phyloP scores from a whole-genome alignment of 2,888 invertebrate genomes.

The Blera fallax region DNA sequence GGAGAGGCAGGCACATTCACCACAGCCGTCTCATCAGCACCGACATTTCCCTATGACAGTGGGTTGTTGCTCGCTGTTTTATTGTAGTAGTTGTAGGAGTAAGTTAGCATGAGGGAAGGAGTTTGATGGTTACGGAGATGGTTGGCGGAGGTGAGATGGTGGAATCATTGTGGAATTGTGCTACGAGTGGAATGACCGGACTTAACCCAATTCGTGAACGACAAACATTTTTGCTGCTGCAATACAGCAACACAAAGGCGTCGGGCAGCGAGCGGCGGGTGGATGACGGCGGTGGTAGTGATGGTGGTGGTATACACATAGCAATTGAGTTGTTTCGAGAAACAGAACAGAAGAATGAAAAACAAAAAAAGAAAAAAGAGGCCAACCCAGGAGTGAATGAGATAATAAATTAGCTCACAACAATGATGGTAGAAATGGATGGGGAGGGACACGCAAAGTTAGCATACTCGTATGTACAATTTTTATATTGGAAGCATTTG shows the following conservation, averaged over 20 bases:
- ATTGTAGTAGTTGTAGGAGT: conserved; percentile 54
- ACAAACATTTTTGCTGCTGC: conserved; percentile 70
- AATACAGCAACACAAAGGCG: conserved; percentile 55
- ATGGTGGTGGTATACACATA: conserved; percentile 17
- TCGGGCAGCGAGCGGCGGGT: conserved; percentile 17
- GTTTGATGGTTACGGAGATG: neutral
- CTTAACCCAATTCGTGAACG: conserved; percentile 80
- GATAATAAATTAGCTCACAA: conserved; percentile 72
- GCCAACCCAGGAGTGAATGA: conserved; percentile 70
- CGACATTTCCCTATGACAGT: conserved; percentile 35
- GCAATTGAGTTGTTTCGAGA: conserved; percentile 64
- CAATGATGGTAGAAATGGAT: conserved; percentile 33
- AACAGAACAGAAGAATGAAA: conserved; percentile 51
- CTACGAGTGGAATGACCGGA: conserved; percentile 81
- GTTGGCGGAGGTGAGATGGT: conserved; percentile 43
- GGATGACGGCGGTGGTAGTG: neutral
- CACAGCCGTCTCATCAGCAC: conserved; percentile 19
- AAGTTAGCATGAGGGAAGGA: conserved; percentile 1
- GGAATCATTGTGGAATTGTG: conserved; percentile 77
- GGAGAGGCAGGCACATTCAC: conserved; percentile 24
- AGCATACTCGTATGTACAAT: neutral
- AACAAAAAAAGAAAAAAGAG: conserved; percentile 44
- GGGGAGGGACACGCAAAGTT: conserved; percentile 1
- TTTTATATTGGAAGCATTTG: neutral
- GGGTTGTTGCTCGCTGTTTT: conserved; percentile 56